phyloP scores from a whole-genome alignment of 2,888 invertebrate genomes.

The Brachynemurus nebulosus region DNA sequence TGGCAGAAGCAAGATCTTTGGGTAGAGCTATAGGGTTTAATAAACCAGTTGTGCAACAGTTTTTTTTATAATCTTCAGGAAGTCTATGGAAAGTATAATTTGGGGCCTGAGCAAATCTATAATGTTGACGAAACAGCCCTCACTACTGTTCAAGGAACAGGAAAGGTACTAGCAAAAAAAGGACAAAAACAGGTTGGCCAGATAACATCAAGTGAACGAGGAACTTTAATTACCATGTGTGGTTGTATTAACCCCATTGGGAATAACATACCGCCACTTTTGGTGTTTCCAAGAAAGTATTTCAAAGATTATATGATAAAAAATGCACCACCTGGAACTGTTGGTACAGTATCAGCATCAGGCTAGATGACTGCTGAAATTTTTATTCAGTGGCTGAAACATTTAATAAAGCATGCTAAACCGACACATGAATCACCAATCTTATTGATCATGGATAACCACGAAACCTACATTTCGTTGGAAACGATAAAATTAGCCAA shows the following conservation, averaged over 20 bases:
- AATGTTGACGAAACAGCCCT: constrained; percentile 16
- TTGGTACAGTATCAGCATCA: constrained; percentile 16
- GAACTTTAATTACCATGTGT: constrained; percentile 6
- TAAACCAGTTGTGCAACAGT: too few relatives aligned
- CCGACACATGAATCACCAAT: constrained; percentile 11
- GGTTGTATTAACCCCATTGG: constrained; percentile 3
- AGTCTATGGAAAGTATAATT: too few relatives aligned
- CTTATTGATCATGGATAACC: too few relatives aligned
- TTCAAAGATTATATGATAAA: not conserved
- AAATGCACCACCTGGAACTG: constrained; percentile 18
- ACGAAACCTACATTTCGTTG: too few relatives aligned
- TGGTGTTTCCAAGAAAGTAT: not conserved
- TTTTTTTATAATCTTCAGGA: too few relatives aligned
- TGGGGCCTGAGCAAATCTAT: constrained; percentile 14
- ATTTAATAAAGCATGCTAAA: constrained; percentile 20
- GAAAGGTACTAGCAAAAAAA: constrained; percentile 15
- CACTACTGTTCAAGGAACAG: constrained; percentile 15
- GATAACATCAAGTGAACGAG: constrained; percentile 14
- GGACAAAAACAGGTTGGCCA: constrained; percentile 15
- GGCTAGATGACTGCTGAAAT: constrained; percentile 20
- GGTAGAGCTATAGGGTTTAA: too few relatives aligned
- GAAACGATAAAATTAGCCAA: too few relatives aligned
- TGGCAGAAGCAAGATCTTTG: too few relatives aligned
- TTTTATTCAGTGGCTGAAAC: constrained; percentile 20
- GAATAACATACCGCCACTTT: constrained; percentile 11